Conservation (phyloP, 2,797 vertebrate species). For the Alosa sapidissima region DNA sequence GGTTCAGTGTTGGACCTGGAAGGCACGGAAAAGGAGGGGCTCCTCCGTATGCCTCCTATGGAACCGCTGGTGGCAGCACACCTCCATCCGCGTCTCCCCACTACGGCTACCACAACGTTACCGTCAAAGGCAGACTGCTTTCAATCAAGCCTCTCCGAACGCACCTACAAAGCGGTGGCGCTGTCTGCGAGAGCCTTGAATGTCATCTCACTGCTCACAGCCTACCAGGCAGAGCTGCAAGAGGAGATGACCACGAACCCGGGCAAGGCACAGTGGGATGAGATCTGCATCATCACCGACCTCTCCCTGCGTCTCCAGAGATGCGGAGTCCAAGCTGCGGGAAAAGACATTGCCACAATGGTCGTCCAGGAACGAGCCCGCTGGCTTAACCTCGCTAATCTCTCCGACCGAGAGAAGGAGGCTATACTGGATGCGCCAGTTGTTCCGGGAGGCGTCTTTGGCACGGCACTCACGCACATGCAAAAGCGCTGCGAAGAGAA, state of each 20-base stretch:
- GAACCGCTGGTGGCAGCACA: background rate
- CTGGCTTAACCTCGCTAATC: background rate
- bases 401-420: background rate
- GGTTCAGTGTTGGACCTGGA: background rate
- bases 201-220: no score
- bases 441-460: background rate
- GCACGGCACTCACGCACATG: background rate
- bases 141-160: no score
- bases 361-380: background rate
- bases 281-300: background rate
- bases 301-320: background rate
- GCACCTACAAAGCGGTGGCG: no score
- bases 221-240: no score
- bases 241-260: no score
- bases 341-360: background rate
- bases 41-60: background rate
- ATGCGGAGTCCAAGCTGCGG: background rate
- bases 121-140: no score
- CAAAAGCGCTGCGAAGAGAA: background rate
- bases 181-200: no score
- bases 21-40: background rate
- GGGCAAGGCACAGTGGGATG: background rate
- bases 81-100: background rate
- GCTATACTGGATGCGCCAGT: background rate
- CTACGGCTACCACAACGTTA: no score